These are phyloP conservation scores for Apodemia duryi DNA, from an alignment of 2,888 invertebrate genomes.

Conservation along the genomic window DNA sequence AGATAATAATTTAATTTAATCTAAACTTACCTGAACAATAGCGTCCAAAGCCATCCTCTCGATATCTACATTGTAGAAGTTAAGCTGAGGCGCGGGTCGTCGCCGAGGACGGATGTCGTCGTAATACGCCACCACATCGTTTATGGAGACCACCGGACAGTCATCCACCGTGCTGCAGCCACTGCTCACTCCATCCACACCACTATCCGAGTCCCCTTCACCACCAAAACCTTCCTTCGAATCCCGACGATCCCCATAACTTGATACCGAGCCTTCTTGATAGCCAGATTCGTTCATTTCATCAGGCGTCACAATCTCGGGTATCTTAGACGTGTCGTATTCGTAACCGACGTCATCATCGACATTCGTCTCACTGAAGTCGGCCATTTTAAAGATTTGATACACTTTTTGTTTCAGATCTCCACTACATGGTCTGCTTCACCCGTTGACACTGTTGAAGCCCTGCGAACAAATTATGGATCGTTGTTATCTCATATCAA, in stretches of 20 bases:
- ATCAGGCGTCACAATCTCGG: slow-evolving; percentile 68
- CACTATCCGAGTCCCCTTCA: slow-evolving; percentile 73
- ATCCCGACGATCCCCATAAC: slow-evolving; percentile 65
- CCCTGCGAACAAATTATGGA: slow-evolving; percentile 41
- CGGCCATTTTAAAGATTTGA: slow-evolving; percentile 50
- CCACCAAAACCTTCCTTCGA: slow-evolving; percentile 69
- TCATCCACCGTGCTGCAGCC: slow-evolving; percentile 79
- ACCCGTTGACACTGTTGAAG: slow-evolving; percentile 50
- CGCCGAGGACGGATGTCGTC: slow-evolving; percentile 66
- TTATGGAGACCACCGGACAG: slow-evolving; percentile 76
- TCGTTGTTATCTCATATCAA: slow-evolving; percentile 1
- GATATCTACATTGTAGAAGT: slow-evolving; percentile 68
- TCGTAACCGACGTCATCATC: slow-evolving; percentile 65
- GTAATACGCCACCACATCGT: slow-evolving; percentile 72
- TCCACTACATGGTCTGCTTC: slow-evolving; percentile 65
- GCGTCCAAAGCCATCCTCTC: slow-evolving; percentile 65
- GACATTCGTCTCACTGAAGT: slow-evolving; percentile 54
- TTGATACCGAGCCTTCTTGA: slow-evolving; percentile 68
- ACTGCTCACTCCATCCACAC: slow-evolving; percentile 79
- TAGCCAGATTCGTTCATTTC: slow-evolving; percentile 73
- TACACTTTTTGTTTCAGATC: slow-evolving; percentile 38
- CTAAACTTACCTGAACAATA: slow-evolving; percentile 57
- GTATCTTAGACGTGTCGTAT: slow-evolving; percentile 61
- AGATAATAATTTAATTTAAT: too few relatives aligned
- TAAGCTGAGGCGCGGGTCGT: slow-evolving; percentile 65